These are phyloP conservation scores for Andrena haemorrhoa DNA, from an alignment of 2,888 invertebrate genomes.

Conservation along the genomic window DNA sequence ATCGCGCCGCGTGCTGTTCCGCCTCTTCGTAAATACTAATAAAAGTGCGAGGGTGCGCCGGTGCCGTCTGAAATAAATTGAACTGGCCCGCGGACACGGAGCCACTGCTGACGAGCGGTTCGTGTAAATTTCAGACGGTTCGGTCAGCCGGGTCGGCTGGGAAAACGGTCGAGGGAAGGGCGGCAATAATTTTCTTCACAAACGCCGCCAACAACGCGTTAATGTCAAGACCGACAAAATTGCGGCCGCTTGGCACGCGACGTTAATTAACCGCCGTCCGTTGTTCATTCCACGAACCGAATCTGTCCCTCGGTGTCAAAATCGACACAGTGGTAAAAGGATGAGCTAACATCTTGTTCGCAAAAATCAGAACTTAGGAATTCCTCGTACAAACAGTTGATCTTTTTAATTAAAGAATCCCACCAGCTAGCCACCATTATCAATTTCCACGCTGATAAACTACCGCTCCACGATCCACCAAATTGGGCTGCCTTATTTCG, in stretches of 20 bases:
- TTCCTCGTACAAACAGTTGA: too few relatives aligned
- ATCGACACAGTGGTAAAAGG: too few relatives aligned
- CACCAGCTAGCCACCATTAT: too few relatives aligned
- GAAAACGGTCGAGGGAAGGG: background rate
- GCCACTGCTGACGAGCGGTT: slow-evolving; percentile 29
- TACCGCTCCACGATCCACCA: too few relatives aligned
- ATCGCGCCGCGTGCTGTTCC: slow-evolving; percentile 28
- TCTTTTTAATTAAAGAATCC: too few relatives aligned
- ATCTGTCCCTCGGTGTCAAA: too few relatives aligned
- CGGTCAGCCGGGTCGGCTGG: background rate
- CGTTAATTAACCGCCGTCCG: too few relatives aligned
- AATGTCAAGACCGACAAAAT: slow-evolving; percentile 11
- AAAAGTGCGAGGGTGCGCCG: slow-evolving; percentile 63
- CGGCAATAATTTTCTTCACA: slow-evolving; percentile 29
- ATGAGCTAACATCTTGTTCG: too few relatives aligned
- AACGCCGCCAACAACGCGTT: slow-evolving; percentile 29
- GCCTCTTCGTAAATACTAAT: slow-evolving; percentile 71
- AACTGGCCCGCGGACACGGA: slow-evolving; percentile 63
- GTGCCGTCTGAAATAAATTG: slow-evolving; percentile 72
- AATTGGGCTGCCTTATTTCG: too few relatives aligned
- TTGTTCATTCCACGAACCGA: too few relatives aligned
- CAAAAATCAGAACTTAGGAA: too few relatives aligned
- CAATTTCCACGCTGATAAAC: too few relatives aligned
- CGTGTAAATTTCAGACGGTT: slow-evolving; percentile 47
- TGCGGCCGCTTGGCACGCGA: slow-evolving; percentile 10